Evolutionary conservation across 92 coral and sea anemone species (phyloP), one percentile per base, ranked within the genome.

Genomic region (Epizoanthus ramosus): DNA sequence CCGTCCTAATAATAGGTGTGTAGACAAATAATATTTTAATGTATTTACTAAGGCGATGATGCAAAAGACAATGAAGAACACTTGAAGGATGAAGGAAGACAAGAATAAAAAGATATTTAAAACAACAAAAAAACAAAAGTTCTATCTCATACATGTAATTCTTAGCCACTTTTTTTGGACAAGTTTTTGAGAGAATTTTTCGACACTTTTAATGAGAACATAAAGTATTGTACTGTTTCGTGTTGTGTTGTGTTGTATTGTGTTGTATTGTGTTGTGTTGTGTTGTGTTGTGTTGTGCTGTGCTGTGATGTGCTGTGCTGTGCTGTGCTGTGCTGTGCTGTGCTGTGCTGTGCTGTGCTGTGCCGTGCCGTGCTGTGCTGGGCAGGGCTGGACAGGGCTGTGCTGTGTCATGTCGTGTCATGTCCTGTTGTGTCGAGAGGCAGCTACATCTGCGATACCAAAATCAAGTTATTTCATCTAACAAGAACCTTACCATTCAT

Each of bases 401-500:
- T 63, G n/a, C 1, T 10, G 35, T 63, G 69, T 1, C 9, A 14
- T 63, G 19, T 9, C 16, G 1, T 10, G 69, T 9, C 3, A 10
- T 7, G 53, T 0, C 6, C 13, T 1, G 53, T 8, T 8, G 53
- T 7, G 13, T 9, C 8, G 43, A 3, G 43, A 37, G 43, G 6
- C 43, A 37, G 6, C 43, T 37, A 37, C 43, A 37, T 37, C 43
- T 64, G 16, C 3, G 70, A 31, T 16, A 16, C 16, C 7, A 16
- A 8, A 64, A 10, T 23, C 13, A 22, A 64, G 54, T 50, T 50
- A 50, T 50, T 50, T 50, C 14, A 10, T 50, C 3, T 12, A 72
- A 4, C 17, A 9, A 33, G 24, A 7, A 8, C 79, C 95, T 86
- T 80, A 94, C 98, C 98, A 95, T 80, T 95, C 98, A 56, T 96